Conservation (phyloP, 2,797 vertebrate genomes). For the Scleropages formosus region DNA sequence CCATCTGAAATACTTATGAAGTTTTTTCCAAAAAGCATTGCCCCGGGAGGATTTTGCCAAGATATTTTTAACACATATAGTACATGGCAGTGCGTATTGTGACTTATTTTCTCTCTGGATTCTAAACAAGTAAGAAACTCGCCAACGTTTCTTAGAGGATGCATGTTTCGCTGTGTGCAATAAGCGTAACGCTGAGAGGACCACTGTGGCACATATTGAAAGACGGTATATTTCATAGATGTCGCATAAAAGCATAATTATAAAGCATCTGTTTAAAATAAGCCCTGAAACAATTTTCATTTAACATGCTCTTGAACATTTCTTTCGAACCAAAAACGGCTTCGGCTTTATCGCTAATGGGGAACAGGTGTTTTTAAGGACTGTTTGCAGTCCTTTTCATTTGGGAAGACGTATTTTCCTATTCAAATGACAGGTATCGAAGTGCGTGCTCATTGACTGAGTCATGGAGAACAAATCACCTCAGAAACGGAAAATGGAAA, state of each 20-base stretch:
- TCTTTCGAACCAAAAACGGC: conserved; percentile 17
- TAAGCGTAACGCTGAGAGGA: too few relatives aligned
- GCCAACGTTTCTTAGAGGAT: too few relatives aligned
- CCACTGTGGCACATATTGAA: too few relatives aligned
- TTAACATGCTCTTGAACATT: background rate
- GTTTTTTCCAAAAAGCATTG: background rate
- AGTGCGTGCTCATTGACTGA: background rate
- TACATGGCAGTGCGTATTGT: too few relatives aligned
- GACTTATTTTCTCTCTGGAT: too few relatives aligned
- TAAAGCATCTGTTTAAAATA: background rate
- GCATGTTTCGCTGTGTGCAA: too few relatives aligned
- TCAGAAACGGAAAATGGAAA: background rate
- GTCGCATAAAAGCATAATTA: background rate
- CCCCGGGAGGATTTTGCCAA: background rate
- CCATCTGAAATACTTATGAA: conserved; percentile 7
- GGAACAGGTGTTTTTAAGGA: conserved; percentile 38
- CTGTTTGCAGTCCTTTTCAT: conserved; percentile 21
- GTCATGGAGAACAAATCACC: conserved; percentile 22
- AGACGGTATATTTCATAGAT: too few relatives aligned
- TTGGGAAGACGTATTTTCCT: conserved; percentile 16
- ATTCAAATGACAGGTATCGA: conserved; percentile 10
- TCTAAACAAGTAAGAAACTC: too few relatives aligned
- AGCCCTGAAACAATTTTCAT: too few relatives aligned
- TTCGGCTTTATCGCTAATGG: conserved; percentile 27
- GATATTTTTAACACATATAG: too few relatives aligned